Base-by-base conservation (phyloP, 2,888 invertebrate species). In the Caenorhabditis japonica region DNA sequence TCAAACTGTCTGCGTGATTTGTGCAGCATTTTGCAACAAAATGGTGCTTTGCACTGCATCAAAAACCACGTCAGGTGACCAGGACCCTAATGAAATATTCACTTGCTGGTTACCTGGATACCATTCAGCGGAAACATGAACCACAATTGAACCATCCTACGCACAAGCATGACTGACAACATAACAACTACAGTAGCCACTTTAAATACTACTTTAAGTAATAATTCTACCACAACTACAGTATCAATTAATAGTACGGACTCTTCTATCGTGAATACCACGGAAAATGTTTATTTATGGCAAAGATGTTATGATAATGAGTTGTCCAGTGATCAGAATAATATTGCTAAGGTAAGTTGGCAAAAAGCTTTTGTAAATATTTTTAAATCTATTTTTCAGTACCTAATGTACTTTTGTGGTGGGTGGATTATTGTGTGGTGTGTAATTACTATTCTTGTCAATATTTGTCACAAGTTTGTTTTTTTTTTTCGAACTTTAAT, bases 381-480 rank as follows among this genome's bases (percentile, higher is more conserved):
- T 13, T 38, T 4, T n/a, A n/a, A n/a, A 12, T n/a, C 0, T 23
- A 17, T 17, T 56, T 66, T 77, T 27, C 56, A 80, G 80, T 74
- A 75, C 25, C 46, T 76, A 3, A 68, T 76, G 58, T 76, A 69
- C 33, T 53, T 77, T 27, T 74, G 66, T 46, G 61, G 71, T 0
- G 70, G 61, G 8, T 81, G 81, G 81, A 75, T 81, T 12, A 75
- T 79, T 12, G 33, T 74, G 17, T 81, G 81, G 81, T 77, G 79
- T 53, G n/a, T 81, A 4, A 66, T 77, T 8, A 77, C 79, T 4
- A 76, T 79, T 19, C 39, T 81, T 3, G 62, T 77, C 7, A 81
- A 81, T 33, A 61, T 77, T 17, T 41, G 51, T 41, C 79, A 79
- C 56, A 79, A 75, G 77, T 77, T 13, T 51, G 64, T 30, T n/a